Evolutionary conservation across 2,797 vertebrate genomes (phyloP).

Genomic region (Microcaecilia unicolor): DNA sequence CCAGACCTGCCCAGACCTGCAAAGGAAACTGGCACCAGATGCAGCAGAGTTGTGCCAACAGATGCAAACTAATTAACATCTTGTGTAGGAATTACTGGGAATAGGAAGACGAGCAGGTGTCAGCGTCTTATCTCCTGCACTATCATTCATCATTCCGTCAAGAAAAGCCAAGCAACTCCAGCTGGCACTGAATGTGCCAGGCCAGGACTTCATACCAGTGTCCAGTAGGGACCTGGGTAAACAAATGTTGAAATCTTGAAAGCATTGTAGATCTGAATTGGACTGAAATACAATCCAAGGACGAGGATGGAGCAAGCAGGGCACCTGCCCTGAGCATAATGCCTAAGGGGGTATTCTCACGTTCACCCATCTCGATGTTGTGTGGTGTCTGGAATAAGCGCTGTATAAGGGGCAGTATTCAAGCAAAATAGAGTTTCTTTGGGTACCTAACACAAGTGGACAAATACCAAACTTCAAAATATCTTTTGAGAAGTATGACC

Average conservation of each 20-base stretch:
- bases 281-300: background rate
- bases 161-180: constrained; percentile 13
- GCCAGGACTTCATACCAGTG: accelerated
- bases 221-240: background rate
- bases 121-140: constrained; percentile 20
- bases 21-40: constrained; percentile 40
- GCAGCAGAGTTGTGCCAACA: constrained; percentile 29
- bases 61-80: constrained; percentile 38
- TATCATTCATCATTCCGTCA: constrained; percentile 27
- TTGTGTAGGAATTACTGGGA: background rate
- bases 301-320: no score
- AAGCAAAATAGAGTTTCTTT: no score
- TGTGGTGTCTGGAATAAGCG: background rate
- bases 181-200: constrained; percentile 5
- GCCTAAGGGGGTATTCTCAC: no score
- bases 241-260: accelerated
- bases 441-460: no score
- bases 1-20: no score
- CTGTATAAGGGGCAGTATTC: background rate
- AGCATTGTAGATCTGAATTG: background rate
- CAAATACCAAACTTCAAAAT: no score
- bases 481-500: no score
- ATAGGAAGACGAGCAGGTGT: constrained; percentile 32
- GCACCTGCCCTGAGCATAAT: no score
- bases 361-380: no score